Conservation (phyloP, 2,888 invertebrate species). For the Cosmopolites sordidus region DNA sequence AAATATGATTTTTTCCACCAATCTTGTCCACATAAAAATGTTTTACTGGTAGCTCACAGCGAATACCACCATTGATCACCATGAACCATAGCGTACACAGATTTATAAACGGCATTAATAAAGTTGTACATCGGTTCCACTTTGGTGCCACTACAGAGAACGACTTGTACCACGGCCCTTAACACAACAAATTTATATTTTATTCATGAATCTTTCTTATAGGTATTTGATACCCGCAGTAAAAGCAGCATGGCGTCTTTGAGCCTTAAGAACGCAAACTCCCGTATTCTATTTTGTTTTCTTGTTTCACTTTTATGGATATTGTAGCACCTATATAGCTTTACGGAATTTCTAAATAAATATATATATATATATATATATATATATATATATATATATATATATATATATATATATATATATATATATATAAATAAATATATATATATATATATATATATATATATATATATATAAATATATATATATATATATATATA, state of each 20-base stretch:
- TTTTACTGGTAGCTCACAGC: constrained; percentile 36
- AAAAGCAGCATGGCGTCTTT: constrained; percentile 37
- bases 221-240: constrained; percentile 40
- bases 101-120: constrained; percentile 41
- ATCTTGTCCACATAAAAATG: constrained; percentile 32
- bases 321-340: no score
- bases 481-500: no score
- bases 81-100: constrained; percentile 35
- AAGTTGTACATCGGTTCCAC: constrained; percentile 35
- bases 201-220: constrained; percentile 43
- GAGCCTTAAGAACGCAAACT: constrained; percentile 35
- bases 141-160: constrained; percentile 29
- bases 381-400: no score
- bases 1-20: background rate
- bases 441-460: no score
- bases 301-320: no score
- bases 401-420: no score
- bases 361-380: no score
- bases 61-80: constrained; percentile 18
- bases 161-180: constrained; percentile 34
- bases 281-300: constrained; percentile 29
- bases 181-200: constrained; percentile 45
- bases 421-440: no score
- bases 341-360: no score
- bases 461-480: no score